A percentile compares a stretch with the other conserved stretches of the same genome.
These are phyloP conservation scores for Mizuhopecten yessoensis DNA, from an alignment of 1,140 invertebrate genomes.

Conservation along the genomic window DNA sequence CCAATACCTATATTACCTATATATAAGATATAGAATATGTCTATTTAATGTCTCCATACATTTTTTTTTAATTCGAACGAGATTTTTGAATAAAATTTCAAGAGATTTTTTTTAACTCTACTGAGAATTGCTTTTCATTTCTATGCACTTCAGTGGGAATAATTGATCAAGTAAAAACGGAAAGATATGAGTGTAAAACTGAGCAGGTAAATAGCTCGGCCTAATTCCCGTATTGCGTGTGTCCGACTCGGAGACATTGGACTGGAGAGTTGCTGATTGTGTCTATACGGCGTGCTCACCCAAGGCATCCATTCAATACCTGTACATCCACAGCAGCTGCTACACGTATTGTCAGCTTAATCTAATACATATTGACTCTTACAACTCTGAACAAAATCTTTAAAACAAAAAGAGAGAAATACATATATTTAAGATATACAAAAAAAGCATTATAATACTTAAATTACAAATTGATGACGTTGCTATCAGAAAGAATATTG, in stretches of 20 bases:
- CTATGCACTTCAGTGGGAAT: conserved; percentile 12
- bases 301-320: conserved; percentile 11
- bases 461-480: too few relatives aligned
- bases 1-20: too few relatives aligned
- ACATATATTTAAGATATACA: too few relatives aligned
- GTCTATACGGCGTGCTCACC: background rate
- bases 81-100: background rate
- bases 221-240: conserved; percentile 23
- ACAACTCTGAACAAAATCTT: too few relatives aligned
- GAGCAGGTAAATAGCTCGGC: conserved; percentile 36
- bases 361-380: background rate
- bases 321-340: background rate
- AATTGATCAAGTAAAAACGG: conserved; percentile 21
- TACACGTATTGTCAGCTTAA: background rate
- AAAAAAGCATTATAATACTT: too few relatives aligned
- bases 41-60: background rate
- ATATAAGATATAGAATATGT: background rate
- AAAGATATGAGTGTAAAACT: conserved; percentile 39
- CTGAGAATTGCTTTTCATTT: conserved; percentile 17
- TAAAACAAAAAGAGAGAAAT: too few relatives aligned
- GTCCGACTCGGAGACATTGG: conserved; percentile 20
- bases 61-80: background rate
- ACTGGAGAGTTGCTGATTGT: background rate
- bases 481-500: too few relatives aligned
- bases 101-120: background rate